Evolutionary conservation across 2,797 vertebrate species (phyloP), one percentile per base, ranked within the genome.

Genomic region (Alfaro cultratus): DNA sequence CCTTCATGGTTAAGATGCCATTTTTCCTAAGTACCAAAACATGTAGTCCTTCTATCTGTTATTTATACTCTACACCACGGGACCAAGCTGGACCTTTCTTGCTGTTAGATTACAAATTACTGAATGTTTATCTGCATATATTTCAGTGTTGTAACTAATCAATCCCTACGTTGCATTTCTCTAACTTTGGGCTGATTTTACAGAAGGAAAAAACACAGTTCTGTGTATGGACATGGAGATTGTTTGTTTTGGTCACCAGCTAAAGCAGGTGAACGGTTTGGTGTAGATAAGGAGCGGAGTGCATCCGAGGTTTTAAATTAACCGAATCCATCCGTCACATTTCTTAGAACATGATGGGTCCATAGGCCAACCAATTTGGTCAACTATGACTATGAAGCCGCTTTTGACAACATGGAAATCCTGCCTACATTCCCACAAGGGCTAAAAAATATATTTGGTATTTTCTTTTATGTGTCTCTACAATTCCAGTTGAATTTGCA

Each of bases 381-480:
- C 45, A 57, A n/a, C 12, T 60, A 21, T 29, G 60, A 46, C n/a
- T n/a, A 62, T 71, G 79, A 83, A 71, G 36, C 46, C 13, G n/a
- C 34, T 53, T 41, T 74, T 31, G 26, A 73, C 41, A 13, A 68
- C 39, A 49, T 77, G 15, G 23, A 31, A 74, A 77, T 75, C 77
- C 43, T 41, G 13, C 80, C 73, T 55, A 15, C 49, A 76, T 82
- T 80, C 86, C 49, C 6, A 2, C 76, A 91, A 91, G 89, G 91
- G 88, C 90, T 91, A 89, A 77, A 55, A 88, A 83, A 78, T 45
- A 60, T 45, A n/a, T 72, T 55, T 34, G 23, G 26, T 9, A 23
- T 36, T 73, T 62, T 29, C 47, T 78, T 70, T 2, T 41, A 68
- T 3, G 53, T 74, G 68, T 70, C 71, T 85, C 16, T 41, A n/a